Evolutionary conservation across 2,797 vertebrate species (phyloP), one percentile per base, ranked within the genome.

Genomic region (Diplodus sargus): DNA sequence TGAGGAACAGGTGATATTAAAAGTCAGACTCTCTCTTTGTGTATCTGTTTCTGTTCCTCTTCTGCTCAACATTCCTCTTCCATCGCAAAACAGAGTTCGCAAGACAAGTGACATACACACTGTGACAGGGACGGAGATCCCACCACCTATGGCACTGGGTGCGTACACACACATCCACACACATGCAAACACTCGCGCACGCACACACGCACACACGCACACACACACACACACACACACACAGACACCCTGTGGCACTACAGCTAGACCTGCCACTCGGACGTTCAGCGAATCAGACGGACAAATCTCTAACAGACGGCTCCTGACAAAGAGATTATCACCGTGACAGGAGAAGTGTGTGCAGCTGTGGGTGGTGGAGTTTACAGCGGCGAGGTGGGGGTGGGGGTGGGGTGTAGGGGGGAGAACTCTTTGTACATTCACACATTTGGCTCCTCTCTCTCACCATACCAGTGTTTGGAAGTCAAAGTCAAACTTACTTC

Each of bases 281-380:
- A 94, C 93, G 92, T 93, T 97, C 92, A 94, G 86, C 91, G 93
- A 95, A 95, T 96, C 91, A 97, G 96, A 96, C 94, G 92, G 93
- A 95, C 95, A 95, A 96, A 95, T 96, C 94, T 96, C 94, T 92
- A 96, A 95, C 97, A 98, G 97, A 98, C 97, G 95, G 96, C 95
- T 96, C 95, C 95, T 98, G 97, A 98, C 97, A 98, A 96, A 97
- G 96, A 96, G 91, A 95, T 97, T 96, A 96, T 91, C 95, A 87
- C 95, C 94, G 94, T 94, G 95, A 96, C 94, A 94, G 94, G 92
- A 92, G 94, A 94, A 86, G 92, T 73, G 87, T 84, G 90, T 88
- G 89, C 91, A 91, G 91, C 90, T 93, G 92, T 93, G 89, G 91
- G 89, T 89, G 87, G 87, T 80, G 84, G 89, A 86, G 79, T 91